Evolutionary conservation across 1,140 invertebrate species (phyloP).

Genomic region (Neodiprion pinetum): DNA sequence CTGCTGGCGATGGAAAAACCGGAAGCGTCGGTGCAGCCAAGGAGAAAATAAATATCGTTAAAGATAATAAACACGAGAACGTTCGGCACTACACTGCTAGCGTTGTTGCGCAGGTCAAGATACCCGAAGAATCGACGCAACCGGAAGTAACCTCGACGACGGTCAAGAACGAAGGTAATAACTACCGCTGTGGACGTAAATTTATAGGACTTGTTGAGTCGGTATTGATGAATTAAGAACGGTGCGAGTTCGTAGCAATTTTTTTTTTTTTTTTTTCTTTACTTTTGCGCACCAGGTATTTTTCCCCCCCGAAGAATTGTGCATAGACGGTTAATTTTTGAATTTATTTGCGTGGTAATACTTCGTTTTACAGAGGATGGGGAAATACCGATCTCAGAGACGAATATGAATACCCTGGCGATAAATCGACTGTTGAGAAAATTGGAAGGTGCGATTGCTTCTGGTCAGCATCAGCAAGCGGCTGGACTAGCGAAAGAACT

Average conservation of each 20-base stretch:
- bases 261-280: no score
- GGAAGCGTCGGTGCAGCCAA: not conserved
- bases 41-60: not conserved
- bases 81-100: not conserved
- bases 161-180: no score
- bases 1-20: not conserved
- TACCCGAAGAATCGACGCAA: not conserved
- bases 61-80: not conserved
- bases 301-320: not conserved
- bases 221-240: no score
- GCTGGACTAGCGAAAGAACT: slow-evolving; percentile 74
- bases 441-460: slow-evolving; percentile 73
- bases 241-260: no score
- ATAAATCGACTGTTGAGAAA: slow-evolving; percentile 70
- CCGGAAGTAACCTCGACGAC: not conserved
- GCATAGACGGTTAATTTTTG: not conserved
- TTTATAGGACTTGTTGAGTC: no score
- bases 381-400: slow-evolving; percentile 29
- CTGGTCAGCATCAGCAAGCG: slow-evolving; percentile 72
- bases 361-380: slow-evolving; percentile 25
- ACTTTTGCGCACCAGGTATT: no score
- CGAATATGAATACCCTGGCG: slow-evolving; percentile 65
- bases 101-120: not conserved
- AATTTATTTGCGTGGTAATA: not conserved
- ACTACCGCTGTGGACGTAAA: no score